phyloP scores from a whole-genome alignment of 2,797 vertebrate species.

The Enteromius radiatus region DNA sequence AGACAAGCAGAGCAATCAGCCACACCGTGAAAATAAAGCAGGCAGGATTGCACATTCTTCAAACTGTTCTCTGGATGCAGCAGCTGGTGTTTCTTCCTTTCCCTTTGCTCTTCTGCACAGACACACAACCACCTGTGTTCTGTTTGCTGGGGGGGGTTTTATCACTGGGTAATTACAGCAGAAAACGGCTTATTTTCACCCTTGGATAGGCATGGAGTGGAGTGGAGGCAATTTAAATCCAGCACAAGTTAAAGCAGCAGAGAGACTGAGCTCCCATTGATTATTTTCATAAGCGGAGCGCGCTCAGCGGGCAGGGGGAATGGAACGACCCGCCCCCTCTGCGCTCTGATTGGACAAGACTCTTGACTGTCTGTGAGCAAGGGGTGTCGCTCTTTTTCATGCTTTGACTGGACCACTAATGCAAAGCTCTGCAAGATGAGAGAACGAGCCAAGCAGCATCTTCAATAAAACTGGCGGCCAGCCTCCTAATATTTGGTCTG shows the following conservation, averaged over 20 bases:
- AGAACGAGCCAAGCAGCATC: constrained; percentile 27
- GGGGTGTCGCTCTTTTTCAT: constrained; percentile 38
- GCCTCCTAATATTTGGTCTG: constrained; percentile 39
- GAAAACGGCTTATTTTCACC: constrained; percentile 55
- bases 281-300: constrained; percentile 63
- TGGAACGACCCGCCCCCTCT: constrained; percentile 33
- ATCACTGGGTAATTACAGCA: constrained; percentile 60
- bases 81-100: constrained; percentile 48
- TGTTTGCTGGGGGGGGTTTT: constrained; percentile 24
- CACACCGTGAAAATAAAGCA: constrained; percentile 78
- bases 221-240: constrained; percentile 74
- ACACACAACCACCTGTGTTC: constrained; percentile 42
- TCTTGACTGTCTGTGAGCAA: constrained; percentile 28
- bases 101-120: constrained; percentile 36
- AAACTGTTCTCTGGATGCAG: constrained; percentile 62
- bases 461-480: constrained; percentile 44
- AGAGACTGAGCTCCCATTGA: constrained; percentile 68
- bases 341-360: constrained; percentile 43
- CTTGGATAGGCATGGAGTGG: constrained; percentile 54
- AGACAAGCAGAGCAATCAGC: constrained; percentile 78
- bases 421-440: constrained; percentile 48
- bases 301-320: constrained; percentile 31
- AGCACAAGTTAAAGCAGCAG: constrained; percentile 70
- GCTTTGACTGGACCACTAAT: constrained; percentile 41
- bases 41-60: constrained; percentile 79